These are phyloP conservation scores for Pristionchus maxplancki DNA, from an alignment of 2,888 invertebrate genomes.

Conservation along the genomic window DNA sequence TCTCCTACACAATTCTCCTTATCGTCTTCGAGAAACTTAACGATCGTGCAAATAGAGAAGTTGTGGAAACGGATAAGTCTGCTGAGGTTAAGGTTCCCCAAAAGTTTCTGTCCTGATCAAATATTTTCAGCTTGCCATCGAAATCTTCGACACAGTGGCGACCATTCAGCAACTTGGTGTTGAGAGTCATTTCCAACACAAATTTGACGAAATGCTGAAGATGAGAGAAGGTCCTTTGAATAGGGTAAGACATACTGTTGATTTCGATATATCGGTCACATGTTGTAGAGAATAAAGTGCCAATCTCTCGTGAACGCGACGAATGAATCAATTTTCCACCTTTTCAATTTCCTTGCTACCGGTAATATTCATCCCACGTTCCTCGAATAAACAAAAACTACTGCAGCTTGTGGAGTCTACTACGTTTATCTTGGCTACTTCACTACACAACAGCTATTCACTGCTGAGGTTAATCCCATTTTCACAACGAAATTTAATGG, in stretches of 20 bases:
- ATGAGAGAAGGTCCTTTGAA: background rate
- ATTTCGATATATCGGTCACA: background rate
- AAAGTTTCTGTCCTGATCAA: background rate
- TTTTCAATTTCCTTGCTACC: background rate
- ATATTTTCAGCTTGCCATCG: background rate
- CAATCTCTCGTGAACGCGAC: background rate
- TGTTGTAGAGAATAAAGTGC: background rate
- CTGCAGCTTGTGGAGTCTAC: background rate
- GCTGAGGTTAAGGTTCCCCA: background rate
- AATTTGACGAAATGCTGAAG: background rate
- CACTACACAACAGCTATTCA: background rate
- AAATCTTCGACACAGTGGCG: constrained; percentile 12
- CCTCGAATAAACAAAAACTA: background rate
- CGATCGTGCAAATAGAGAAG: background rate
- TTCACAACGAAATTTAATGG: background rate
- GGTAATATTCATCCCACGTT: background rate
- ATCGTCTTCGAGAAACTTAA: constrained; percentile 18
- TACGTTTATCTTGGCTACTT: background rate
- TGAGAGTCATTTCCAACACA: background rate
- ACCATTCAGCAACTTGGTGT: constrained; percentile 23
- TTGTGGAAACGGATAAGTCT: background rate
- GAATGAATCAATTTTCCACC: background rate
- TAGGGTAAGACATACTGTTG: background rate
- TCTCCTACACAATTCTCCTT: background rate
- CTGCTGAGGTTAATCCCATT: background rate